Conservation (phyloP, 2,113 vertebrate genomes). For the Chlorodrepanis virens region DNA sequence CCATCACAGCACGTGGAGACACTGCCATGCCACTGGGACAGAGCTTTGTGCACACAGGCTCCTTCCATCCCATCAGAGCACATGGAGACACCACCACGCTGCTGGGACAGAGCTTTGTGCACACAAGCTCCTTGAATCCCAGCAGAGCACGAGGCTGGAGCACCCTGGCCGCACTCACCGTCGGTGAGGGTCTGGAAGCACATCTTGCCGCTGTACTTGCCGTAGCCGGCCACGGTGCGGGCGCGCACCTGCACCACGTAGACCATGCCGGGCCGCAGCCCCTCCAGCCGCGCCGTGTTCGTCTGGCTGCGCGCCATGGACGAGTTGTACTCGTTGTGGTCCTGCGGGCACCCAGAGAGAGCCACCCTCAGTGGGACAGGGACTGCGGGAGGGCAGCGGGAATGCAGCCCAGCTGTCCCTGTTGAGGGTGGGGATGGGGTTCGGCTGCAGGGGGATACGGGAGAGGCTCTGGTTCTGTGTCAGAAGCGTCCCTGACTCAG, state of each 20-base stretch:
- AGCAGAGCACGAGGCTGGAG: not conserved
- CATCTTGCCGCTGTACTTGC: conserved; percentile 99
- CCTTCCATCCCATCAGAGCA: too few relatives aligned
- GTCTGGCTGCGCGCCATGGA: conserved; percentile 93
- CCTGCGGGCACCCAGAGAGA: conserved; percentile 67
- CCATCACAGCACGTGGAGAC: too few relatives aligned
- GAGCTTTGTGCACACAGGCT: too few relatives aligned
- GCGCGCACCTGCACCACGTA: conserved; percentile 98
- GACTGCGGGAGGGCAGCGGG: fast-evolving
- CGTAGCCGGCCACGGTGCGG: conserved; percentile 94
- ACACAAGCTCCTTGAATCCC: not conserved
- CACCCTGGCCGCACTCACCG: conserved; percentile 74
- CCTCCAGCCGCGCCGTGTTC: conserved; percentile 90
- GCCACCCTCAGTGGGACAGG: fast-evolving
- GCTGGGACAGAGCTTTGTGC: not conserved
- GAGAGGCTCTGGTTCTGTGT: not conserved
- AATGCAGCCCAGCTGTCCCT: fast-evolving
- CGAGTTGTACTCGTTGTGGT: conserved; percentile 93
- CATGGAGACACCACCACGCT: too few relatives aligned
- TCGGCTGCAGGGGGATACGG: not conserved
- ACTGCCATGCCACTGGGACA: fast-evolving
- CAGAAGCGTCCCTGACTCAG: fast-evolving
- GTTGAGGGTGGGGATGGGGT: fast-evolving
- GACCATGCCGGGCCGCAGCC: conserved; percentile 87
- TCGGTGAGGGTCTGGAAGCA: conserved; percentile 98